Conservation (phyloP, 1,140 invertebrate species). For the Drosophila melanica region DNA sequence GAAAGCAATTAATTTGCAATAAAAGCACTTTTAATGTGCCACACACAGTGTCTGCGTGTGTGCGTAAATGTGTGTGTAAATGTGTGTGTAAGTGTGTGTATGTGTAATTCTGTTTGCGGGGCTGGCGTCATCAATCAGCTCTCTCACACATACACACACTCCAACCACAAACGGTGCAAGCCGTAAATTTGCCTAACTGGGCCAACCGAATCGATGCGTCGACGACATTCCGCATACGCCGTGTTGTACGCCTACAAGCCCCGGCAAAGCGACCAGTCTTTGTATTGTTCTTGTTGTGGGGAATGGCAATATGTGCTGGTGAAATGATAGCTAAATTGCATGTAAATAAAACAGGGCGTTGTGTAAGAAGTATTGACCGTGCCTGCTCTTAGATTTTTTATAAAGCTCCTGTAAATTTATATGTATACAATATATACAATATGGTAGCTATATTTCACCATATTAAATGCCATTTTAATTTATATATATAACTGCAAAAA, state of each 20-base stretch:
- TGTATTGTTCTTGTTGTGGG: no score
- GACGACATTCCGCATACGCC: slow-evolving; percentile 41
- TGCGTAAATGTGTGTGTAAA: no score
- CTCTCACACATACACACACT: slow-evolving; percentile 6
- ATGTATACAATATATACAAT: no score
- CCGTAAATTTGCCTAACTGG: slow-evolving; percentile 15
- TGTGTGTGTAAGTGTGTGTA: no score
- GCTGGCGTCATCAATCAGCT: slow-evolving; percentile 59
- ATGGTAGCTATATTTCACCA: no score
- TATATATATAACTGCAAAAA: no score
- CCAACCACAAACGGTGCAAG: not conserved
- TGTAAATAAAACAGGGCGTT: no score
- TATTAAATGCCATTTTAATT: no score
- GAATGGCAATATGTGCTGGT: no score
- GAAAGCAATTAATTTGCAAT: slow-evolving; percentile 80
- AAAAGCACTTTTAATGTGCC: slow-evolving; percentile 70
- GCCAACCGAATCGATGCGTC: slow-evolving; percentile 18
- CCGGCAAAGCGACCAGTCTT: not conserved
- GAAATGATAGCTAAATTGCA: not conserved
- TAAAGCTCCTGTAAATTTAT: no score
- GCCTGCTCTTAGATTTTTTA: no score
- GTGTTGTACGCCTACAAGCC: not conserved
- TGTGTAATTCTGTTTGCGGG: slow-evolving; percentile 9
- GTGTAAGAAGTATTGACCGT: no score
- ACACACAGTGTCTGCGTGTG: not conserved